phyloP scores from a whole-genome alignment of 2,113 vertebrate genomes.

The Coptodon rendalli region DNA sequence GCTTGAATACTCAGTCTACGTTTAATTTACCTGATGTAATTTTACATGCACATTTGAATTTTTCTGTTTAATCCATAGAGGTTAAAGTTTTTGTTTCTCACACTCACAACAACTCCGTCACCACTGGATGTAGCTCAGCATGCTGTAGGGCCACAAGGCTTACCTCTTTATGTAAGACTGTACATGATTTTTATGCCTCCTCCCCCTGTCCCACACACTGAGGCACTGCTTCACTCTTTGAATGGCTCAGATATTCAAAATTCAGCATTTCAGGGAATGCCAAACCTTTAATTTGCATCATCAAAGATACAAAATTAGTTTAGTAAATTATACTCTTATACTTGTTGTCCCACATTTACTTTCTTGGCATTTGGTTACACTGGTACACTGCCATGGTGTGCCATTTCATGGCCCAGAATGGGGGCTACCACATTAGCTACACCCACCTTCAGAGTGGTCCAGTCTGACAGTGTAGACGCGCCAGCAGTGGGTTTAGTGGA shows the following conservation, averaged over 20 bases:
- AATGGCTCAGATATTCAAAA: background rate
- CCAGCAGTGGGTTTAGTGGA: background rate
- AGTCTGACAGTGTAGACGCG: fast-evolving
- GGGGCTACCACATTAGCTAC: background rate
- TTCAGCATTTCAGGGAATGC: background rate
- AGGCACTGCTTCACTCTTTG: background rate
- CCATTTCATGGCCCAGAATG: background rate
- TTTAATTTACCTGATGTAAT: background rate
- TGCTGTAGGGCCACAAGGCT: background rate
- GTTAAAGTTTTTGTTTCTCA: background rate
- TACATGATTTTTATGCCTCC: background rate
- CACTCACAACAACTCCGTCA: background rate
- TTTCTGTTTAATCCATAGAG: background rate
- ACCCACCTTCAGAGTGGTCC: background rate
- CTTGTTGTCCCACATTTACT: background rate
- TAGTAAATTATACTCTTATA: background rate
- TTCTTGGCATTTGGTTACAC: background rate
- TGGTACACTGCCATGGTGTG: background rate
- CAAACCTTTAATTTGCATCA: background rate
- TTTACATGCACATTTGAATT: background rate
- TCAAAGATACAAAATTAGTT: fast-evolving
- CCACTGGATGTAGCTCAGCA: background rate
- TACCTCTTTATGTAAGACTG: background rate
- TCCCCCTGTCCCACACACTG: background rate
- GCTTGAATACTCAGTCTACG: background rate